Percentiles rank a stretch among this genome's conserved stretches.
phyloP scores from a whole-genome alignment of 2,113 vertebrate species.

The Elachura formosa region DNA sequence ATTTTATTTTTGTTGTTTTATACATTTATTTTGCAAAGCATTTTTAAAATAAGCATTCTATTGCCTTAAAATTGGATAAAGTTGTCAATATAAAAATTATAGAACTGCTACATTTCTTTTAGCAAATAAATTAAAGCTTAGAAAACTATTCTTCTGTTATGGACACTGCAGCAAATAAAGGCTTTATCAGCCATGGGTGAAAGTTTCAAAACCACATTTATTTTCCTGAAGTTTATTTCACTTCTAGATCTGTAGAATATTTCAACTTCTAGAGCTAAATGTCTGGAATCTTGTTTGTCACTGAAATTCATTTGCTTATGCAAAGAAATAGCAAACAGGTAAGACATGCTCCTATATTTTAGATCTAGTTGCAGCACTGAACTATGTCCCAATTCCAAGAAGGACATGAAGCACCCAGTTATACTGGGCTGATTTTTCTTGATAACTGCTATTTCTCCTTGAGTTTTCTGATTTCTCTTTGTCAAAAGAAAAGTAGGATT shows the following conservation, averaged over 20 bases:
- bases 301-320: background rate
- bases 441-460: background rate
- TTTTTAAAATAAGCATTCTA: background rate
- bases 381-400: background rate
- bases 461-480: background rate
- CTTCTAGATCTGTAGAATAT: background rate
- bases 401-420: background rate
- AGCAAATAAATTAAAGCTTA: background rate
- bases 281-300: background rate
- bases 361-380: background rate
- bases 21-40: background rate
- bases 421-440: background rate
- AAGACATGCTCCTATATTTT: background rate
- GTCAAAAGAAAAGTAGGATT: background rate
- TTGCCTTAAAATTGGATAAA: background rate
- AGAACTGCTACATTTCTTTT: background rate
- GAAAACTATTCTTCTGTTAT: background rate
- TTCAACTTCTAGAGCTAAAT: background rate
- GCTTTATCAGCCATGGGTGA: background rate
- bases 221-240: background rate
- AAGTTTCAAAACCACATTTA: background rate
- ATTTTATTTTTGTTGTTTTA: background rate
- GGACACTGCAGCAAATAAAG: background rate
- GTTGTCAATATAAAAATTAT: background rate
- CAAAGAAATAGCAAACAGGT: background rate